Percentiles rank a stretch among this genome's conserved stretches.
Conservation (phyloP, 2,113 vertebrate species). For the Coturnix japonica region DNA sequence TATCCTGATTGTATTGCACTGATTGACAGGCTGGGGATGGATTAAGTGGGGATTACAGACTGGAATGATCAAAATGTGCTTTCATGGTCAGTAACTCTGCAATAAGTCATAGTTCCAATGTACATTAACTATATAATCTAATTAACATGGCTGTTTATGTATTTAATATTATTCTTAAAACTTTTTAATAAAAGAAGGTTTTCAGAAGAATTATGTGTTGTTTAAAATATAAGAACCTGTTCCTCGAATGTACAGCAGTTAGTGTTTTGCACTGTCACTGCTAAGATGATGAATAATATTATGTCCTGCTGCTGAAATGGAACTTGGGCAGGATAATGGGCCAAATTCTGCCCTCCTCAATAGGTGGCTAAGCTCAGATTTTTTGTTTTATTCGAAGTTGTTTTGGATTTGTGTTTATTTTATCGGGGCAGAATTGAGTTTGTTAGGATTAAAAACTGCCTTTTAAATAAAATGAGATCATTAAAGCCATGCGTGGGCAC, state of each 20-base stretch:
- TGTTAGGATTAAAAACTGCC: background rate
- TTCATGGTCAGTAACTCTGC: slow-evolving; percentile 73
- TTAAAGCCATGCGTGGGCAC: background rate
- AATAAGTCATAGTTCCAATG: slow-evolving; percentile 72
- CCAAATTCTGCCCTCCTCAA: background rate
- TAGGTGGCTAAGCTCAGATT: background rate
- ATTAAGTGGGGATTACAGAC: slow-evolving; percentile 76
- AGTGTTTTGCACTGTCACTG: slow-evolving; percentile 17
- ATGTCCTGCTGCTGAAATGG: slow-evolving; percentile 16
- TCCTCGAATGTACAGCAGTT: slow-evolving; percentile 41
- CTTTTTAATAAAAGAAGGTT: slow-evolving; percentile 74
- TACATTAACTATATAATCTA: slow-evolving; percentile 76
- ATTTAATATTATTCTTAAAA: slow-evolving; percentile 71
- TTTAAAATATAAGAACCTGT: slow-evolving; percentile 57
- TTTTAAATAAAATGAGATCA: slow-evolving; percentile 4
- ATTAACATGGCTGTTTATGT: slow-evolving; percentile 78
- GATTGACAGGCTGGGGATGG: slow-evolving; percentile 77
- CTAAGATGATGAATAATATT: slow-evolving; percentile 8
- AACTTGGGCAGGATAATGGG: background rate
- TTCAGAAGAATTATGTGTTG: slow-evolving; percentile 67
- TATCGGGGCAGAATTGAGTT: background rate
- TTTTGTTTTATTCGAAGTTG: background rate
- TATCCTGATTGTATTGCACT: slow-evolving; percentile 78
- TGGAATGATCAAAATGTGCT: slow-evolving; percentile 76
- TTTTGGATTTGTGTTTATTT: background rate